Evolutionary conservation across 2,113 vertebrate species (phyloP), one percentile per base, ranked within the genome.

Genomic region (Benitochromis conjunctus): DNA sequence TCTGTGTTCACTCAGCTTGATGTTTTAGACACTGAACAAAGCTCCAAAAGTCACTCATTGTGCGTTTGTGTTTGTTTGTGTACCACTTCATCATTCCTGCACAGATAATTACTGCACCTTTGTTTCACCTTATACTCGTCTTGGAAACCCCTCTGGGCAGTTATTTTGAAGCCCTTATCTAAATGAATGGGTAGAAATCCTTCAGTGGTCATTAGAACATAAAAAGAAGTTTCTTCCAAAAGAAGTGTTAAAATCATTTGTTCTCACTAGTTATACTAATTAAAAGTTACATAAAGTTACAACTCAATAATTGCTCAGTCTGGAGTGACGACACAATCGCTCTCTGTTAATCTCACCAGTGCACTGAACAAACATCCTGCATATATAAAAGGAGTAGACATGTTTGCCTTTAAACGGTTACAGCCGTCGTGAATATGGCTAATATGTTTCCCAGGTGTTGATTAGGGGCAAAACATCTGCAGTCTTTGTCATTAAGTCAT

Each of bases 1-100:
- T 97, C 36, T 96, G 96, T 13, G 91, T 94, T 74, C 96, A 97
- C 91, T 95, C 94, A 1, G 94, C 95, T 19, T 97, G 81, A 95
- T 26, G 18, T 12, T 77, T 16, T 11, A 80, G 43, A 62, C 46
- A 9, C 54, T 24, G 54, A 58, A 76, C 71, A 54, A 76, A 69
- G 64, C 21, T 69, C 19, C 14, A n/a, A 24, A 69, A 31, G 46
- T 76, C 26, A 0, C 43, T 51, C 0, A 11, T 76, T 2, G 16
- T 7, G 41, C 7, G 3, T 51, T 31, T 54, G 51, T 54, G 51
- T 34, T 13, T 69, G 11, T 14, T 29, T n/a, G 53, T 54, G n/a
- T 31, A 29, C 6, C 78, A 71, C n/a, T 0, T 19, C n/a, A 2
- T 36, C 19, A 24, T 77, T 51, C 38, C 60, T 79, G 21, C 54